These are phyloP conservation scores for Aphodius granarius DNA, from an alignment of 2,888 invertebrate species.

Conservation along the genomic window DNA sequence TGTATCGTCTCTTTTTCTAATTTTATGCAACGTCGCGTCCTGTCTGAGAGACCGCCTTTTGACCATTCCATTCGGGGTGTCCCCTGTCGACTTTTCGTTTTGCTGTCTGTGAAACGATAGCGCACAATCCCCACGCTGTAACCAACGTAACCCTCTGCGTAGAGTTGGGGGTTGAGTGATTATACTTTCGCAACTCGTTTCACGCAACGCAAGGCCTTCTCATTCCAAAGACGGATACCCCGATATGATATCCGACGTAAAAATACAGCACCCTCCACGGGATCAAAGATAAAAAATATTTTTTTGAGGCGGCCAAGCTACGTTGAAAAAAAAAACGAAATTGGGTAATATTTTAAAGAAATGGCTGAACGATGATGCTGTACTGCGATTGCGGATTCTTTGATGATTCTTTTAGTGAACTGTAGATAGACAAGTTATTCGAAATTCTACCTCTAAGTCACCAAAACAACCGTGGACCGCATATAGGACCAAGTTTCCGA, in stretches of 20 bases:
- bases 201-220: neutral
- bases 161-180: too few relatives aligned
- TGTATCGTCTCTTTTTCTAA: conserved; percentile 12
- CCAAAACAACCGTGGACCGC: neutral
- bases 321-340: neutral
- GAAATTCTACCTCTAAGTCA: too few relatives aligned
- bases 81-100: neutral
- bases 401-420: neutral
- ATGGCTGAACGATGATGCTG: neutral
- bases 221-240: neutral
- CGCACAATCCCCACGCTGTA: neutral
- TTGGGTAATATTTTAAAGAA: neutral
- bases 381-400: neutral
- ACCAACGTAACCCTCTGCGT: neutral
- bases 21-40: conserved; percentile 27
- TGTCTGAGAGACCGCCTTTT: conserved; percentile 15
- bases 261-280: neutral
- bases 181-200: neutral
- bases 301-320: neutral
- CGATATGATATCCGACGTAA: neutral
- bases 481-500: neutral
- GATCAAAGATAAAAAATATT: neutral
- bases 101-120: neutral
- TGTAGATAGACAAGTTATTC: neutral
- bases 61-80: neutral